phyloP scores from a whole-genome alignment of 2,888 invertebrate species.

The Xiphydria camelus region DNA sequence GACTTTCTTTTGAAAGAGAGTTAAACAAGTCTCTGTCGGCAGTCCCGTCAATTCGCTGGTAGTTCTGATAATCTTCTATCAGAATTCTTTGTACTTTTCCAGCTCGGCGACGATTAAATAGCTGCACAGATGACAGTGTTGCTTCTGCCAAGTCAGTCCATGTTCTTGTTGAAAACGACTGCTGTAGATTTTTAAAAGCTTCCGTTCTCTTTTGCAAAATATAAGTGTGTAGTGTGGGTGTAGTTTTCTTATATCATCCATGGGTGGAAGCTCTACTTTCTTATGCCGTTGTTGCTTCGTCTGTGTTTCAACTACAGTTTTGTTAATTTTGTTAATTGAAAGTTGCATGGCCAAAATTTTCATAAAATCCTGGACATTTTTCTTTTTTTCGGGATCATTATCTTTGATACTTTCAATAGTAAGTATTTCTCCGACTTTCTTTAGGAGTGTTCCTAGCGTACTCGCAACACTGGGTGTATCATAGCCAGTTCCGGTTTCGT shows the following conservation, averaged over 20 bases:
- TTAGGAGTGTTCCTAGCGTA: slow-evolving; percentile 23
- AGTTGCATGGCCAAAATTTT: slow-evolving; percentile 21
- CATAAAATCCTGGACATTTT: slow-evolving; percentile 21
- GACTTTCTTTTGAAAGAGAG: slow-evolving; percentile 6
- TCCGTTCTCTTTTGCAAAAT: neutral
- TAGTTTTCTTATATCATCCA: slow-evolving; percentile 11
- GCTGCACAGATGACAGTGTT: slow-evolving; percentile 11
- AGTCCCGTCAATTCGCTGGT: slow-evolving; percentile 2
- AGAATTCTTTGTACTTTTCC: slow-evolving; percentile 17
- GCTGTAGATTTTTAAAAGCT: neutral
- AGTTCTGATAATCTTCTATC: slow-evolving; percentile 13
- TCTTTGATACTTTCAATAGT: slow-evolving; percentile 9
- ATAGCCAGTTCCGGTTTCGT: slow-evolving; percentile 11
- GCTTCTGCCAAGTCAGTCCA: slow-evolving; percentile 14
- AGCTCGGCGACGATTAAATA: slow-evolving; percentile 22
- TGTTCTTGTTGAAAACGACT: neutral
- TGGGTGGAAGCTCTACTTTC: slow-evolving; percentile 11
- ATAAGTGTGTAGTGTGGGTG: neutral
- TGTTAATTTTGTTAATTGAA: slow-evolving; percentile 19
- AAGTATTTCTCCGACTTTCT: slow-evolving; percentile 22
- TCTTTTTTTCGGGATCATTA: slow-evolving; percentile 11
- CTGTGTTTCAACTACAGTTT: slow-evolving; percentile 20
- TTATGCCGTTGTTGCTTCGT: slow-evolving; percentile 2
- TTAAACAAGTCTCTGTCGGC: slow-evolving; percentile 10
- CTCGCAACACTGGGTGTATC: slow-evolving; percentile 24